Evolutionary conservation across 2,113 vertebrate genomes (phyloP).

Genomic region (Periophthalmodon schlosseri): DNA sequence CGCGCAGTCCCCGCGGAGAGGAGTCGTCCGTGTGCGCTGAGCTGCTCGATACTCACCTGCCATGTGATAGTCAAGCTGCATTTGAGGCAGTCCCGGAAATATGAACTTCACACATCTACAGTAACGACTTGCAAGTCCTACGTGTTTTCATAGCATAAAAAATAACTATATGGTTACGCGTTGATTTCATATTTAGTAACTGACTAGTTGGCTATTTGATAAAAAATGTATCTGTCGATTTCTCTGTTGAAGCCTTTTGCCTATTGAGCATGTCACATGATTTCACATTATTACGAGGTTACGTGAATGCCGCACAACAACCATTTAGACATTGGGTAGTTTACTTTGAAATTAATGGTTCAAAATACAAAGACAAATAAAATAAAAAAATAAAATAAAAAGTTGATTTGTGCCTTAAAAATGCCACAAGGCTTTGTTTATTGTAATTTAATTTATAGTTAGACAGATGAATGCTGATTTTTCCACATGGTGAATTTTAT

Average conservation of each 20-base stretch:
- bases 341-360: not conserved
- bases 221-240: not conserved
- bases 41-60: constrained; percentile 47
- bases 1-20: not conserved
- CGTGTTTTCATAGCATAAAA: not conserved
- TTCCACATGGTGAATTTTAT: not conserved
- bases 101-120: not conserved
- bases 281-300: not conserved
- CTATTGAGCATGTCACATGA: no score
- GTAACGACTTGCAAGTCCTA: not conserved
- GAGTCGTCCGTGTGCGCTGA: not conserved
- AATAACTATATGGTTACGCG: not conserved
- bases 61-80: constrained; percentile 55
- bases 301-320: not conserved
- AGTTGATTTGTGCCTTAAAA: no score
- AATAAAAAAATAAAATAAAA: no score
- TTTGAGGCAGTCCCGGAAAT: constrained; percentile 43
- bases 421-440: no score
- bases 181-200: not conserved
- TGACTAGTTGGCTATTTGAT: not conserved
- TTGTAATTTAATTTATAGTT: no score
- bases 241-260: not conserved
- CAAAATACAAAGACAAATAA: not conserved
- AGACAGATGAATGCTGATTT: not conserved
- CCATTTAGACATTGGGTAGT: not conserved